Evolutionary conservation across 1,140 invertebrate species (phyloP), one percentile per base, ranked within the genome.

Genomic region (Cydia pomonella): DNA sequence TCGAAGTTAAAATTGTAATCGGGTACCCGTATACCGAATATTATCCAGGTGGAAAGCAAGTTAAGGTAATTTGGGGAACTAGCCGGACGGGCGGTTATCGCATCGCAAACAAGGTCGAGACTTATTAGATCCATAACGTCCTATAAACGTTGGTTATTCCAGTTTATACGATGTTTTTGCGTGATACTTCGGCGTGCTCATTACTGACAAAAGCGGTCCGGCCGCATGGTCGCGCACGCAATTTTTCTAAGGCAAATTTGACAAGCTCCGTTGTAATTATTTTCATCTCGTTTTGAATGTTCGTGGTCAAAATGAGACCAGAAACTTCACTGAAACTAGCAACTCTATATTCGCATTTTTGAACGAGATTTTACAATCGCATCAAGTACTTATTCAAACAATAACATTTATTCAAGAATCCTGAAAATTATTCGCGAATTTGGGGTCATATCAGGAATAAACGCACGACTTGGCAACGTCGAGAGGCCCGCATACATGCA

Each of bases 381-480:
- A 59, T 59, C 2, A 23, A 23, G 21, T 50, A n/a, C n/a, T n/a
- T n/a, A 59, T 10, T 59, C 21, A n/a, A 59, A 59, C 3, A 12
- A 21, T 23, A 21, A 10, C 21, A 59, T 21, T 59, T 59, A 23
- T 44, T 3, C 16, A n/a, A 59, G 12, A 59, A 23, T 18, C 53
- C 18, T 12, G 3, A 5, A 87, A 88, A 87, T 84, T 89, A 87
- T 88, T 84, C 84, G 77, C 85, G 87, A 85, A 25, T 69, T 21
- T 69, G 64, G 64, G 64, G 64, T 33, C 64, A 33, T 38, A 69
- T 69, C 64, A 69, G 64, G 64, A 69, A 69, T 69, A 69, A 33
- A 29, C 64, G 81, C 82, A 80, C 85, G 84, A 86, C 80, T 86
- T 90, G 86, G 88, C 87, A 87, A 89, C 87, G 82, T 81, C 78